Conservation (phyloP, 1,140 invertebrate genomes). For the Hermetia illucens region DNA sequence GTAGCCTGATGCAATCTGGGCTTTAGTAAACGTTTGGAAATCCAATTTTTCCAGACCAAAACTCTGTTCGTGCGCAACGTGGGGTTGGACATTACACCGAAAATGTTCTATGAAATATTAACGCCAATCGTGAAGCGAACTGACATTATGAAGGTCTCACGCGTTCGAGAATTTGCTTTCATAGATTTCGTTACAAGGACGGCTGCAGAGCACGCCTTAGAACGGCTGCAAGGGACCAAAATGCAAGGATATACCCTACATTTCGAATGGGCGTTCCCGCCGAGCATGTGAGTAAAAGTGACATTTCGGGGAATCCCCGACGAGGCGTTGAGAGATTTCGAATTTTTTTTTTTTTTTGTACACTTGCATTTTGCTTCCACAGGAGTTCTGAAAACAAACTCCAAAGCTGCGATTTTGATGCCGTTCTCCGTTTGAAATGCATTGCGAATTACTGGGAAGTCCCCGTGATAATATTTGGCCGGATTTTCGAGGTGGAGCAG, state of each 20-base stretch:
- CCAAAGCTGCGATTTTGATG: conserved; percentile 10
- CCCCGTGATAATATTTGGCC: conserved; percentile 11
- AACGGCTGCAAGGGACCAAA: conserved; percentile 6
- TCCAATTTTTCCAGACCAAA: conserved; percentile 6
- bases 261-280: conserved; percentile 10
- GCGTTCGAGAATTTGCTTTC: conserved; percentile 8
- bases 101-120: conserved; percentile 7
- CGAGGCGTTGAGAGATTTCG: too few relatives aligned
- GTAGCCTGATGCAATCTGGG: background rate
- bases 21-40: background rate
- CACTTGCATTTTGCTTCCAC: too few relatives aligned
- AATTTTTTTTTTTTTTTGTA: too few relatives aligned
- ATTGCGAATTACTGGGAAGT: conserved; percentile 11
- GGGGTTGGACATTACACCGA: conserved; percentile 5
- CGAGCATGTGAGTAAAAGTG: conserved; percentile 8
- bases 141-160: conserved; percentile 8
- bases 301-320: too few relatives aligned
- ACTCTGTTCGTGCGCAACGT: conserved; percentile 10
- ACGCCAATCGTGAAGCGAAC: conserved; percentile 5
- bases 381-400: conserved; percentile 9
- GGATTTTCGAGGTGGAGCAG: conserved; percentile 3
- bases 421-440: conserved; percentile 9
- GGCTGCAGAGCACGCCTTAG: conserved; percentile 8
- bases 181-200: conserved; percentile 9
- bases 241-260: conserved; percentile 4